phyloP scores from a whole-genome alignment of 2,888 invertebrate genomes.

The Acleris sparsana region DNA sequence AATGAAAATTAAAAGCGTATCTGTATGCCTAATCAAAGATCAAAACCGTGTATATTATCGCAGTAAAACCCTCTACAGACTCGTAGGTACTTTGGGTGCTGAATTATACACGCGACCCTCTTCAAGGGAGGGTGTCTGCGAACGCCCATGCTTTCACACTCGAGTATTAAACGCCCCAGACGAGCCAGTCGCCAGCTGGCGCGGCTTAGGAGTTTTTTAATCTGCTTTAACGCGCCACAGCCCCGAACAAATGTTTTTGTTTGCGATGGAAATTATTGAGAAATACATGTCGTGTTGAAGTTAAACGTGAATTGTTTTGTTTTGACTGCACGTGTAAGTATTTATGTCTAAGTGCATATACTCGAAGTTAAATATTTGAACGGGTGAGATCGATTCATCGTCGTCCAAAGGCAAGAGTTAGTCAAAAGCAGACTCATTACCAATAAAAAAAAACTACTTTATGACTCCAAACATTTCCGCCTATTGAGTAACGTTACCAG shows the following conservation, averaged over 20 bases:
- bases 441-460: too few species aligned
- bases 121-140: slow-evolving; percentile 1
- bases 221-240: slow-evolving; percentile 25
- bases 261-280: slow-evolving; percentile 22
- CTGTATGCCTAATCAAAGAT: background rate
- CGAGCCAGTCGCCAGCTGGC: slow-evolving; percentile 11
- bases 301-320: background rate
- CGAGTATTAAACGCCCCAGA: background rate
- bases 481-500: too few species aligned
- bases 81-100: slow-evolving; percentile 7
- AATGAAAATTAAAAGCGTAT: background rate
- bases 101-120: slow-evolving; percentile 18
- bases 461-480: too few species aligned
- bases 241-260: slow-evolving; percentile 29
- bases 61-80: slow-evolving; percentile 8
- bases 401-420: too few species aligned
- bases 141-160: slow-evolving; percentile 1
- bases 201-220: slow-evolving; percentile 31
- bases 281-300: background rate
- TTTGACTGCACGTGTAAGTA: background rate
- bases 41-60: background rate
- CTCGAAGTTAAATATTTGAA: too few species aligned
- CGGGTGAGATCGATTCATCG: too few species aligned
- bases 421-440: too few species aligned
- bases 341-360: too few species aligned